Evolutionary conservation across 2,113 vertebrate genomes (phyloP).

Genomic region (Callospermophilus lateralis): DNA sequence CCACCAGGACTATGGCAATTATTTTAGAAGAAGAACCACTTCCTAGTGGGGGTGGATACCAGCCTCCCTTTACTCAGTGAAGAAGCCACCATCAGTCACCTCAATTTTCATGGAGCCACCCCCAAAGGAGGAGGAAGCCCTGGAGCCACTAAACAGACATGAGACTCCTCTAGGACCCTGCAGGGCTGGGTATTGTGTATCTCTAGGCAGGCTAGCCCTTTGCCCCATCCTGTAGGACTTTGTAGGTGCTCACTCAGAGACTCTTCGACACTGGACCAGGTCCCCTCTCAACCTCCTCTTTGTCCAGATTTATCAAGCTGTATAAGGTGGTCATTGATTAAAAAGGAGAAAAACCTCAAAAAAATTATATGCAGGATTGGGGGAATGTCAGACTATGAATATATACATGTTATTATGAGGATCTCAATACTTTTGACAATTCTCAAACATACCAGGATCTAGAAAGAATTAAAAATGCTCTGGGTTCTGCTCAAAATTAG

Average conservation of each 20-base stretch:
- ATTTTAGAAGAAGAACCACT: slow-evolving; percentile 97
- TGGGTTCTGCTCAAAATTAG: slow-evolving; percentile 15
- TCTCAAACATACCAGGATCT: slow-evolving; percentile 12
- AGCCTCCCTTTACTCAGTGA: slow-evolving; percentile 93
- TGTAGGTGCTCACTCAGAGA: slow-evolving; percentile 78
- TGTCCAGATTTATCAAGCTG: slow-evolving; percentile 80
- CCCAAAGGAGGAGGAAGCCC: slow-evolving; percentile 95
- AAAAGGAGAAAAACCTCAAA: slow-evolving; percentile 77
- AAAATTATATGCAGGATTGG: background rate
- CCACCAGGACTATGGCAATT: slow-evolving; percentile 94
- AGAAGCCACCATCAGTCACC: slow-evolving; percentile 92
- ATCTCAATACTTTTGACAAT: background rate
- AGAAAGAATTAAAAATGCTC: background rate
- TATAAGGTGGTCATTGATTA: slow-evolving; percentile 81
- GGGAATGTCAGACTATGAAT: background rate
- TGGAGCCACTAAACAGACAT: slow-evolving; percentile 92
- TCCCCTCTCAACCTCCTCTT: slow-evolving; percentile 63
- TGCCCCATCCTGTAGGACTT: slow-evolving; percentile 78
- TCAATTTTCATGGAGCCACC: slow-evolving; percentile 95
- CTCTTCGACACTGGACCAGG: slow-evolving; percentile 71
- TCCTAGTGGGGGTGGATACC: slow-evolving; percentile 95
- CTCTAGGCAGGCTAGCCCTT: slow-evolving; percentile 68
- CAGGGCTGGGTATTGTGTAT: slow-evolving; percentile 80
- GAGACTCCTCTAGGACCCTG: slow-evolving; percentile 80
- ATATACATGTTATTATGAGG: background rate